These are phyloP conservation scores for Agrochola circellaris DNA, from an alignment of 2,888 invertebrate genomes.

Conservation along the genomic window DNA sequence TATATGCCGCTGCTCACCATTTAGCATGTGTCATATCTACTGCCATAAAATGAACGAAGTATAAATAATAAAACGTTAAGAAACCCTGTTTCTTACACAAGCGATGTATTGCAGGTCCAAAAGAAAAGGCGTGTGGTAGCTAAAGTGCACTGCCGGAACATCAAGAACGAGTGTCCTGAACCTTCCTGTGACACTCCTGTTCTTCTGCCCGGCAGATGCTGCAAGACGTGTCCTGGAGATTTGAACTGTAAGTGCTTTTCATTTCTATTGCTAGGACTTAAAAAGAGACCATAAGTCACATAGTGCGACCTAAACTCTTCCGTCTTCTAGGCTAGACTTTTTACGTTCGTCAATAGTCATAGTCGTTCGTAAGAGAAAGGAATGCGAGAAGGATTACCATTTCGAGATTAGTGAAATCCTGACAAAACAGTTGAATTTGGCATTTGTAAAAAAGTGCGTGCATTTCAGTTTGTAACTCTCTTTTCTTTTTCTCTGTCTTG, in stretches of 20 bases:
- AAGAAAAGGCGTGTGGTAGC: slow-evolving; percentile 96
- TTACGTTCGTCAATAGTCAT: not conserved
- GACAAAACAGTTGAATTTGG: not conserved
- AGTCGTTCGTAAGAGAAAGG: not conserved
- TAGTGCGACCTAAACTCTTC: not conserved
- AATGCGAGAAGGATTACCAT: too few species aligned
- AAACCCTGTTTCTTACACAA: slow-evolving; percentile 13
- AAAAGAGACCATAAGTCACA: not conserved
- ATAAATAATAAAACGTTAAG: slow-evolving; percentile 2
- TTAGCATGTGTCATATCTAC: slow-evolving; percentile 19
- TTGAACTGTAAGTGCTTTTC: slow-evolving; percentile 91
- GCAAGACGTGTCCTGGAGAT: slow-evolving; percentile 97
- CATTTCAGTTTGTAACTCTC: not conserved
- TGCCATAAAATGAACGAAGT: slow-evolving; percentile 5
- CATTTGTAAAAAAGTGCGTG: not conserved
- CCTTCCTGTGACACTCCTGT: slow-evolving; percentile 96
- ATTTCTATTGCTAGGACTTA: not conserved
- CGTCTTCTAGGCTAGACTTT: not conserved
- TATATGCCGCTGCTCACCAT: not conserved
- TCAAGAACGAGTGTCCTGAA: slow-evolving; percentile 97
- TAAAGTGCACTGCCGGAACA: slow-evolving; percentile 97
- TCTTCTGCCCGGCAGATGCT: slow-evolving; percentile 96
- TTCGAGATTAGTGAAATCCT: not conserved
- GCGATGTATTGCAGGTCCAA: slow-evolving; percentile 92
- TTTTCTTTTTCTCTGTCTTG: not conserved